Conservation (phyloP, 2,113 vertebrate species). For the Aplodontia rufa region DNA sequence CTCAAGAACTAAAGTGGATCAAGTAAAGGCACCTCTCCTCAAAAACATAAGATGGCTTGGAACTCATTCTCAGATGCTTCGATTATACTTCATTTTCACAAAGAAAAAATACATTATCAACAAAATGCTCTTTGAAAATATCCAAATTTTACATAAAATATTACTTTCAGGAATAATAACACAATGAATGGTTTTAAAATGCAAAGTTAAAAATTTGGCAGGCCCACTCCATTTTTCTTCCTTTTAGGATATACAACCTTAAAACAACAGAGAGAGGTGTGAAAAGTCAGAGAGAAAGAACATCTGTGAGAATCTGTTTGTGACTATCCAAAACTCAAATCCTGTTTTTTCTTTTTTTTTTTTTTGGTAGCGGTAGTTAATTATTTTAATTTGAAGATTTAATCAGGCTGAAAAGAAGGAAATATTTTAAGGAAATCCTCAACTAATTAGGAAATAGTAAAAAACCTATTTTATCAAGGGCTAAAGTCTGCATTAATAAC, state of each 20-base stretch:
- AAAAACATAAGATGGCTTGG: neutral
- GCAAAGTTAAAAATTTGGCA: conserved; percentile 1
- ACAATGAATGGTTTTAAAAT: neutral
- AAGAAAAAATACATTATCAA: conserved; percentile 14
- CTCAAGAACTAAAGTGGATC: conserved; percentile 32
- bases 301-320: neutral
- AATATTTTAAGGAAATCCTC: neutral
- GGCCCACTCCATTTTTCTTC: neutral
- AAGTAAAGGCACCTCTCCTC: neutral
- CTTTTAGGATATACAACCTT: neutral
- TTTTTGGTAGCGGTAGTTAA: neutral
- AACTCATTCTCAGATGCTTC: conserved; percentile 3
- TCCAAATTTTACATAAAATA: neutral
- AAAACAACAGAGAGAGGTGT: neutral
- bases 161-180: neutral
- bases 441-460: neutral
- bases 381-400: conserved; percentile 8
- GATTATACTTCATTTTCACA: conserved; percentile 14
- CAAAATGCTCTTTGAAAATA: conserved; percentile 28
- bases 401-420: neutral
- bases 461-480: neutral
- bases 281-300: neutral
- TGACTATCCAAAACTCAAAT: neutral
- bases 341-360: too few relatives aligned
- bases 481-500: neutral